Percentiles rank a stretch among this genome's conserved stretches.
Evolutionary conservation across 2,113 vertebrate genomes (phyloP).

Genomic region (Eulacestoma nigropectus): DNA sequence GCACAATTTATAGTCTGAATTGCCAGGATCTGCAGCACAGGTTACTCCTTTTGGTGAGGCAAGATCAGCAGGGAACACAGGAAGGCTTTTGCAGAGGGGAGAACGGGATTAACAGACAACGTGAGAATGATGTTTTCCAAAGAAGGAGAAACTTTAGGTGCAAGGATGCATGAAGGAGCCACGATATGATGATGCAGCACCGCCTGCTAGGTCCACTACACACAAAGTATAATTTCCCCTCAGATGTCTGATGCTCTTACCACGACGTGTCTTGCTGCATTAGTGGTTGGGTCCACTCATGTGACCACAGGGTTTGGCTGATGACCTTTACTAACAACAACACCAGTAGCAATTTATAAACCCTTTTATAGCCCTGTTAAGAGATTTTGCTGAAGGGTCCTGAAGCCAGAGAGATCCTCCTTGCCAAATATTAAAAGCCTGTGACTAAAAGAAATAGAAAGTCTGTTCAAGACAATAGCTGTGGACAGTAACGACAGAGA

Average conservation of each 20-base stretch:
- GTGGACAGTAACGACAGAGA: background rate
- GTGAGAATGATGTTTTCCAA: background rate
- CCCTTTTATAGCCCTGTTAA: background rate
- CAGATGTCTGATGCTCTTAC: background rate
- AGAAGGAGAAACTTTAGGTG: background rate
- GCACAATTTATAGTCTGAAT: background rate
- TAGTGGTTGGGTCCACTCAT: background rate
- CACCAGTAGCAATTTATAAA: background rate
- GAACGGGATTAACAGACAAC: background rate
- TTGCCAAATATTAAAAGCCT: background rate
- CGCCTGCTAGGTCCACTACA: background rate
- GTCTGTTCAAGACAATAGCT: background rate
- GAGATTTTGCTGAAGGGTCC: background rate
- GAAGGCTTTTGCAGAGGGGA: background rate
- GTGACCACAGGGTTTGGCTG: background rate
- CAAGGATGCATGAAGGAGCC: background rate
- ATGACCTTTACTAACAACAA: background rate
- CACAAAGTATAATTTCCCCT: background rate
- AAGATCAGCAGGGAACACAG: background rate
- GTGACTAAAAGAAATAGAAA: background rate
- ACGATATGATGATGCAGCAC: background rate
- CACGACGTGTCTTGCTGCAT: accelerated
- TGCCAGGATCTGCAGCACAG: background rate
- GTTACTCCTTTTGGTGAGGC: background rate
- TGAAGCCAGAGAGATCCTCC: background rate